A percentile compares a stretch with the other conserved stretches of the same genome.
These are phyloP conservation scores for Pseudococcus viburni DNA, from an alignment of 2,888 invertebrate species.

Conservation along the genomic window DNA sequence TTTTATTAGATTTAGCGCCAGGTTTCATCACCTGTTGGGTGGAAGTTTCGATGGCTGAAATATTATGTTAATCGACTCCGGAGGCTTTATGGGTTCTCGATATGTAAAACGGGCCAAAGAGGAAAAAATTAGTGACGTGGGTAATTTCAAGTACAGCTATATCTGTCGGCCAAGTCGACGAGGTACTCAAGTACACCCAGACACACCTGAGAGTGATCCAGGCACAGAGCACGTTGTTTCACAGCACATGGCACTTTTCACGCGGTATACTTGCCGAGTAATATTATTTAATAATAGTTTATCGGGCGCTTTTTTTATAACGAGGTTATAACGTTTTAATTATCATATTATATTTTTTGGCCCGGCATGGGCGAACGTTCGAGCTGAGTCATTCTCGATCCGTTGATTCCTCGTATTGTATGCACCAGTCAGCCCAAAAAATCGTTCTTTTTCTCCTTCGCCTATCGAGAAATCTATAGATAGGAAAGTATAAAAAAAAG, in stretches of 20 bases:
- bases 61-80: constrained; percentile 24
- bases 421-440: neutral
- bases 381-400: constrained; percentile 1
- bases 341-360: constrained; percentile 41
- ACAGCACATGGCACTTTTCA: constrained; percentile 58
- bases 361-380: neutral
- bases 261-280: constrained; percentile 61
- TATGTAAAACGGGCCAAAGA: neutral
- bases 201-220: neutral
- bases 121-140: neutral
- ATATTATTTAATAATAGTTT: constrained; percentile 65
- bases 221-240: neutral
- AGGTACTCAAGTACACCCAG: neutral
- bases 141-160: constrained; percentile 5
- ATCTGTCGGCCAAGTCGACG: neutral
- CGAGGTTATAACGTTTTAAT: constrained; percentile 63
- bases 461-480: neutral
- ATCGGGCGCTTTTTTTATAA: constrained; percentile 55
- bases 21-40: constrained; percentile 24
- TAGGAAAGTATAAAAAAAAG: neutral
- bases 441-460: neutral
- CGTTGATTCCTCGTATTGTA: neutral
- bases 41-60: neutral
- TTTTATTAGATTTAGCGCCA: neutral
- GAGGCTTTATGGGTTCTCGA: neutral